phyloP scores from a whole-genome alignment of 1,140 invertebrate genomes.

The Drosophila hydei region DNA sequence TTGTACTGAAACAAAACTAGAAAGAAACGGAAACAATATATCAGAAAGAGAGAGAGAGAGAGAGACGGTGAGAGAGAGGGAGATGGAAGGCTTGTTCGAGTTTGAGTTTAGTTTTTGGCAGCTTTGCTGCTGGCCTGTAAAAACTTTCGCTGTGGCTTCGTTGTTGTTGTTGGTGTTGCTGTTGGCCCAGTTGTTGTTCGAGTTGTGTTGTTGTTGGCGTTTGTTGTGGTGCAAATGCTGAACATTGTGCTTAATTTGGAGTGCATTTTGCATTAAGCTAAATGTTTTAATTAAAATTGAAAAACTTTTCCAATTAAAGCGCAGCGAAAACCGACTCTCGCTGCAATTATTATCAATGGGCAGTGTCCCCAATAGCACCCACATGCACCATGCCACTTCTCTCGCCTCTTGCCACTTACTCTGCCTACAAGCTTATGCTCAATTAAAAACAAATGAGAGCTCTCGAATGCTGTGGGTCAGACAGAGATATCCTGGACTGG shows the following conservation, averaged over 20 bases:
- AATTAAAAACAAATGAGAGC: background rate
- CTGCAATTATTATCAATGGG: slow-evolving; percentile 72
- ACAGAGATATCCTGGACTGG: background rate
- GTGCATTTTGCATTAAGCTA: slow-evolving; percentile 79
- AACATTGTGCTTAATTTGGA: slow-evolving; percentile 52
- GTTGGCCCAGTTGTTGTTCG: slow-evolving; percentile 14
- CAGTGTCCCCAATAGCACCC: background rate
- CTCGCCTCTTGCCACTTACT: background rate
- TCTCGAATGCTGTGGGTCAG: background rate
- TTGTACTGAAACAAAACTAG: background rate
- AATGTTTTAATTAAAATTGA: slow-evolving; percentile 81
- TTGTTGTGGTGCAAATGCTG: slow-evolving; percentile 43
- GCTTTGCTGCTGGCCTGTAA: slow-evolving; percentile 45
- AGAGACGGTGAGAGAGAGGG: background rate
- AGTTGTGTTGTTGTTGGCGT: slow-evolving; percentile 30
- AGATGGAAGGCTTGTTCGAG: slow-evolving; percentile 7
- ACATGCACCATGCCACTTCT: background rate
- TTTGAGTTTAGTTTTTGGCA: slow-evolving; percentile 41
- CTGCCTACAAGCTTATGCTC: too few relatives aligned
- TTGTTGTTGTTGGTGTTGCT: slow-evolving; percentile 16
- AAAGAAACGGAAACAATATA: slow-evolving; percentile 1
- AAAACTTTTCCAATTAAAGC: slow-evolving; percentile 80
- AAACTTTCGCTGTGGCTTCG: slow-evolving; percentile 66
- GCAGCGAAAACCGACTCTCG: slow-evolving; percentile 29
- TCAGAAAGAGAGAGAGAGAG: background rate